phyloP scores from a whole-genome alignment of 64 coral and sea anemone species.

The Montipora efflorescens region DNA sequence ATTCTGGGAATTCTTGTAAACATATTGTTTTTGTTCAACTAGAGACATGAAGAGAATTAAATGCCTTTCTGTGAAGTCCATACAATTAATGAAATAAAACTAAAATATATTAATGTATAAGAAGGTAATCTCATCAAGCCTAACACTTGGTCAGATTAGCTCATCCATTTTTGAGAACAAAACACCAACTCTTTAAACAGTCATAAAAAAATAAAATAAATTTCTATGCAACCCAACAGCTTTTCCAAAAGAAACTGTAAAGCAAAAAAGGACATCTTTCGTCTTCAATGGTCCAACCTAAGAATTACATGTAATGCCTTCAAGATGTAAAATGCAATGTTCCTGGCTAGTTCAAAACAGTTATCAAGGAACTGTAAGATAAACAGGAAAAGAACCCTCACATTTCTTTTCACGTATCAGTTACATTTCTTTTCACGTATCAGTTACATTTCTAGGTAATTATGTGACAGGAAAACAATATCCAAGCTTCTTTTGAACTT shows the following conservation, averaged over 20 bases:
- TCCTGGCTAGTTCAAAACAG: not conserved
- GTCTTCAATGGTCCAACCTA: not conserved
- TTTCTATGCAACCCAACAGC: not conserved
- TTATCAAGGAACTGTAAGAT: not conserved
- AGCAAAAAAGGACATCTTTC: not conserved
- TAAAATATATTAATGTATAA: not conserved
- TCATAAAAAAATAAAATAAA: not conserved
- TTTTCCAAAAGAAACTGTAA: not conserved
- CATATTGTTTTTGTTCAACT: not conserved
- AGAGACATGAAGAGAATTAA: no score
- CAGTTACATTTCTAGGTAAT: not conserved
- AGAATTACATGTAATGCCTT: not conserved
- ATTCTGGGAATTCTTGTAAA: not conserved
- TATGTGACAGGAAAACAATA: conserved; percentile 22
- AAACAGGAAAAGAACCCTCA: conserved; percentile 9
- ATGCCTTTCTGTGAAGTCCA: no score
- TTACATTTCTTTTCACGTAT: not conserved
- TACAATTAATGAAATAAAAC: not conserved
- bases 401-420: not conserved
- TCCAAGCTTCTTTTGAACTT: not conserved
- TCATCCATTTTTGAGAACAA: not conserved
- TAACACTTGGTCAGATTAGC: not conserved
- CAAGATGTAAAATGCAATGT: not conserved
- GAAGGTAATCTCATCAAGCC: not conserved
- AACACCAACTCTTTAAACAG: not conserved